Base-by-base conservation (phyloP, 2,113 vertebrate species). In the Nyctereutes procyonoides region DNA sequence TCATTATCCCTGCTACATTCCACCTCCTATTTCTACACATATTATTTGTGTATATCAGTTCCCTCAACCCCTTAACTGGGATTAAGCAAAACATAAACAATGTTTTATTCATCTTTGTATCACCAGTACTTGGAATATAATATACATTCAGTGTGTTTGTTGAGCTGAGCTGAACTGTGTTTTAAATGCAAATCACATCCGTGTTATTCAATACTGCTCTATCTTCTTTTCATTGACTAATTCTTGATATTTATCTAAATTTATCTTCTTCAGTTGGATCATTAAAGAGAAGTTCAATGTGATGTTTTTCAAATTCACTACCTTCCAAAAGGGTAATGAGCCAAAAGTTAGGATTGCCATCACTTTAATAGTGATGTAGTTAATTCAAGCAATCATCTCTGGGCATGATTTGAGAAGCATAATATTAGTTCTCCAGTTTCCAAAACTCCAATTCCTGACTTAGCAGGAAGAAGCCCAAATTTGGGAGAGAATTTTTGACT, bases 261-360 rank as follows among this genome's bases (percentile, higher is more conserved):
- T 71, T 91, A 91, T 74, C 63, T 74, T 79, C 48, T 88, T 90
- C 6, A 77, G 62, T 82, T 85, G 16, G 26, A 79, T 91, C 60
- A 51, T 96, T 96, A 79, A 93, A 51, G 93, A 94, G 22, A 53
- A 63, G 5, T 79, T 63, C 15, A 91, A 15, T 67, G 77, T 20
- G 1, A 79, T 87, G 14, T 73, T 85, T 93, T 96, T 84, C 67
- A 96, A 95, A 92, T 90, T 63, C 35, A 95, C 86, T 82, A 80
- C 30, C n/a, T 86, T 90, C 77, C 15, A 17, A 81, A 58, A 55
- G 19, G 9, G 15, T 86, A 96, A 88, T 88, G 30, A 92, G 81
- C 82, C 30, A 93, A 95, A 95, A 88, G 30, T 4, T 26, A 88
- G 8, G 3, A 79, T 19, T 88, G 16, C 35, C 90, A 51, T 94